Conservation (phyloP, 1,140 invertebrate genomes). For the Chionoecetes opilio region DNA sequence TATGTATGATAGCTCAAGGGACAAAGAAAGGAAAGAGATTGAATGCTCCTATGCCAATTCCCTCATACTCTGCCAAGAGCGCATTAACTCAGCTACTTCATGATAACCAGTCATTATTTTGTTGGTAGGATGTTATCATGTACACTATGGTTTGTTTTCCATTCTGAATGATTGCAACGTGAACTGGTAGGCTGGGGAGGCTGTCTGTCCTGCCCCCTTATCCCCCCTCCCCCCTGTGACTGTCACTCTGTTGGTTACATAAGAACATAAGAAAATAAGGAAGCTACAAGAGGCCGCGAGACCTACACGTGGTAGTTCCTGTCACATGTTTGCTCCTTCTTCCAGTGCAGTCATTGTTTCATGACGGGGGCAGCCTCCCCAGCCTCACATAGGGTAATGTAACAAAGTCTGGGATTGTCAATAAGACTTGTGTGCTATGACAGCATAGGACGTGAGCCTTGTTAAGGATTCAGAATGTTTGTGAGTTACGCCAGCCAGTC, state of each 20-base stretch:
- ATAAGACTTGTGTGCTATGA: slow-evolving; percentile 66
- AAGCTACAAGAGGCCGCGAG: no score
- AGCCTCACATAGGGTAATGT: slow-evolving; percentile 66
- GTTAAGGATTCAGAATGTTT: slow-evolving; percentile 69
- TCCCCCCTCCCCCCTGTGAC: slow-evolving; percentile 39
- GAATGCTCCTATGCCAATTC: slow-evolving; percentile 72
- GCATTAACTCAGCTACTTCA: slow-evolving; percentile 79
- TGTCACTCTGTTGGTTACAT: slow-evolving; percentile 41
- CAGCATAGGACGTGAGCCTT: slow-evolving; percentile 56
- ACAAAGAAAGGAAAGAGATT: slow-evolving; percentile 56
- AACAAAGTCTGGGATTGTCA: slow-evolving; percentile 67
- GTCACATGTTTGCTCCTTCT: no score
- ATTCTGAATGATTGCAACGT: slow-evolving; percentile 59
- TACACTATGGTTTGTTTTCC: slow-evolving; percentile 69
- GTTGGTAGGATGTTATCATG: slow-evolving; percentile 75
- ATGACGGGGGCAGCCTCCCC: slow-evolving; percentile 72
- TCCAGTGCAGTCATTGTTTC: slow-evolving; percentile 32
- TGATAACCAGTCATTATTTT: slow-evolving; percentile 80
- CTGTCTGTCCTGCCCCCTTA: not conserved
- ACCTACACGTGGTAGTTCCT: no score
- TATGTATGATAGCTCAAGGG: slow-evolving; percentile 78
- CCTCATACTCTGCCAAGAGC: slow-evolving; percentile 76
- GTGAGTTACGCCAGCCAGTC: slow-evolving; percentile 73
- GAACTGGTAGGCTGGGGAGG: slow-evolving; percentile 57
- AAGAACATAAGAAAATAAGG: no score